Evolutionary conservation across 2,113 vertebrate genomes (phyloP).

Genomic region (Polypterus bichir): DNA sequence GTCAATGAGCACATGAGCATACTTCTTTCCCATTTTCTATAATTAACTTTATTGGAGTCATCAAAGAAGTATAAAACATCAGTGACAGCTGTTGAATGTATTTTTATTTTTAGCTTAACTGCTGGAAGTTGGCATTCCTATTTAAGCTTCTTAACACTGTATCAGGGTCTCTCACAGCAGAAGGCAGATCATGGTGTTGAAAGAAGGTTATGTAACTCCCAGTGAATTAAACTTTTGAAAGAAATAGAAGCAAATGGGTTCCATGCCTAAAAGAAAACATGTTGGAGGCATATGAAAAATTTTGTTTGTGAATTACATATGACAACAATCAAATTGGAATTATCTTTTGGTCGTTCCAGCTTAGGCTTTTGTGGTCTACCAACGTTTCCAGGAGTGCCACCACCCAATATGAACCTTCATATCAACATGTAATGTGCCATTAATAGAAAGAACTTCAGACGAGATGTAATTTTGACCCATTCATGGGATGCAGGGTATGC

Average conservation of each 20-base stretch:
- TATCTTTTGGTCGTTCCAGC: constrained; percentile 56
- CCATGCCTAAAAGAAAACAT: constrained; percentile 54
- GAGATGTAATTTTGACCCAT: too few species aligned
- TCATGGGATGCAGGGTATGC: too few species aligned
- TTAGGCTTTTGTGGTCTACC: constrained; percentile 42
- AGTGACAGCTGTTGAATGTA: constrained; percentile 23
- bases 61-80: constrained; percentile 15
- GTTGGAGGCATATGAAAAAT: constrained; percentile 42
- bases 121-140: constrained; percentile 32
- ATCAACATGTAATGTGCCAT: background rate
- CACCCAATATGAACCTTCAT: constrained; percentile 45
- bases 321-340: constrained; percentile 61
- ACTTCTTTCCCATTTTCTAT: constrained; percentile 13
- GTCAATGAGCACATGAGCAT: constrained; percentile 6
- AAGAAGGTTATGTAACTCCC: constrained; percentile 26
- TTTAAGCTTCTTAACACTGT: constrained; percentile 34
- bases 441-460: too few species aligned
- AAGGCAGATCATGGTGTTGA: constrained; percentile 22
- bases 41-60: constrained; percentile 21
- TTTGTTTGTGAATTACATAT: constrained; percentile 64
- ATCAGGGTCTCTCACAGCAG: constrained; percentile 29
- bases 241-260: constrained; percentile 51
- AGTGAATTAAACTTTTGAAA: constrained; percentile 31
- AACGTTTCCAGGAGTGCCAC: constrained; percentile 43
- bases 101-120: constrained; percentile 35